Conservation (phyloP, 1,140 invertebrate species). For the Melitaea cinxia region DNA sequence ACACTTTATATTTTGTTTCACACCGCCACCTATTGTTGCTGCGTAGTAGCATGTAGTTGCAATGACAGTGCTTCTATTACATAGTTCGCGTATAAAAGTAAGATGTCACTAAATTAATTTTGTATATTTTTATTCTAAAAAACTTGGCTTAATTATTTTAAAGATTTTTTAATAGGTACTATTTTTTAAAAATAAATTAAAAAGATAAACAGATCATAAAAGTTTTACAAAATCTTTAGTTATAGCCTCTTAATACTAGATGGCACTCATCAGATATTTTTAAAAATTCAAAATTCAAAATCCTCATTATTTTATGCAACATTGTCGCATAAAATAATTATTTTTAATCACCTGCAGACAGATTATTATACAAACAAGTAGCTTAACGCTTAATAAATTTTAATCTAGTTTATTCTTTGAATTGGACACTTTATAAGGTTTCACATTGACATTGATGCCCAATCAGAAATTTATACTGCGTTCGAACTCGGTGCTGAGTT, state of each 20-base stretch:
- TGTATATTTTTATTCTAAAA: no score
- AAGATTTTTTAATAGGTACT: no score
- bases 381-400: slow-evolving; percentile 3
- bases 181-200: no score
- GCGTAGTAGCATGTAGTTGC: not conserved
- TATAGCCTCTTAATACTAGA: not conserved
- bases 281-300: not conserved
- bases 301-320: not conserved
- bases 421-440: slow-evolving; percentile 11
- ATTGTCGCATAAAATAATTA: not conserved
- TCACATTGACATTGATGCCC: slow-evolving; percentile 21
- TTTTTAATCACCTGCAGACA: not conserved
- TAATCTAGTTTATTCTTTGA: slow-evolving; percentile 6
- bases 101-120: not conserved
- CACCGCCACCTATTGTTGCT: slow-evolving; percentile 24
- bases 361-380: slow-evolving; percentile 4
- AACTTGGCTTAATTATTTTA: no score
- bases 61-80: not conserved
- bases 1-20: not conserved
- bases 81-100: not conserved
- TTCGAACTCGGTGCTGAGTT: not conserved
- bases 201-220: no score
- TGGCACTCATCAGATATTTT: not conserved
- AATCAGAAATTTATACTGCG: not conserved
- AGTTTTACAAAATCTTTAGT: not conserved